These are phyloP conservation scores for Neoseiulus cucumeris DNA, from an alignment of 1,140 invertebrate species.

Conservation along the genomic window DNA sequence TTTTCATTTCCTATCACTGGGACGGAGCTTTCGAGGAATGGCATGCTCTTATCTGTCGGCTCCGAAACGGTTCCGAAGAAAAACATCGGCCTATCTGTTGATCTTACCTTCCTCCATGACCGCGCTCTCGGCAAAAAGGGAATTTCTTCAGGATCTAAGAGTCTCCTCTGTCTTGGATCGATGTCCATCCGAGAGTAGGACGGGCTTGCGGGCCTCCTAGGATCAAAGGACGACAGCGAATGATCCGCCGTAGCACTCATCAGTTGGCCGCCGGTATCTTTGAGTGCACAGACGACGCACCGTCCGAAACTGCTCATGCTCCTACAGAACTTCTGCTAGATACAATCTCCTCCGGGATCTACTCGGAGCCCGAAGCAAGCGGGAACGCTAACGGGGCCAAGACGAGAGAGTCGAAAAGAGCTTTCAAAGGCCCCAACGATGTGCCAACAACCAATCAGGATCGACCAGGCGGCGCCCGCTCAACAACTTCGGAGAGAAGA, in stretches of 20 bases:
- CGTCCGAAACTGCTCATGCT: constrained; percentile 7
- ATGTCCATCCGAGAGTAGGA: constrained; percentile 1
- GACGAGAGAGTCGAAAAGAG: no score
- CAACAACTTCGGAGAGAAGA: not conserved
- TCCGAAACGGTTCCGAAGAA: no score
- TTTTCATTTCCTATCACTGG: no score
- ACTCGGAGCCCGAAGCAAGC: no score
- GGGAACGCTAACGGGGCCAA: no score
- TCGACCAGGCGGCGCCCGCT: no score
- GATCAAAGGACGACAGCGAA: constrained; percentile 3
- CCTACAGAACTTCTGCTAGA: no score
- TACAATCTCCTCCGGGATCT: no score
- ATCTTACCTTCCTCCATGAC: constrained; percentile 3
- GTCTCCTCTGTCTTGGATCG: constrained; percentile 4
- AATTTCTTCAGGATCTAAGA: not conserved
- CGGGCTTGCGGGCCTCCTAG: not conserved
- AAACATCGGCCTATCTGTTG: no score
- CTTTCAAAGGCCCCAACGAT: no score
- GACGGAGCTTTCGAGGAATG: no score
- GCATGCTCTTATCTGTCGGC: no score
- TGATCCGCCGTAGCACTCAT: constrained; percentile 10
- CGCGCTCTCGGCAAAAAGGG: not conserved
- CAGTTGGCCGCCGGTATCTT: not conserved
- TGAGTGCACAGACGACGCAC: constrained; percentile 7
- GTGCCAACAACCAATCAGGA: not conserved